These are phyloP conservation scores for Drosophila fungiperda DNA, from an alignment of 2,888 invertebrate species.

Conservation along the genomic window DNA sequence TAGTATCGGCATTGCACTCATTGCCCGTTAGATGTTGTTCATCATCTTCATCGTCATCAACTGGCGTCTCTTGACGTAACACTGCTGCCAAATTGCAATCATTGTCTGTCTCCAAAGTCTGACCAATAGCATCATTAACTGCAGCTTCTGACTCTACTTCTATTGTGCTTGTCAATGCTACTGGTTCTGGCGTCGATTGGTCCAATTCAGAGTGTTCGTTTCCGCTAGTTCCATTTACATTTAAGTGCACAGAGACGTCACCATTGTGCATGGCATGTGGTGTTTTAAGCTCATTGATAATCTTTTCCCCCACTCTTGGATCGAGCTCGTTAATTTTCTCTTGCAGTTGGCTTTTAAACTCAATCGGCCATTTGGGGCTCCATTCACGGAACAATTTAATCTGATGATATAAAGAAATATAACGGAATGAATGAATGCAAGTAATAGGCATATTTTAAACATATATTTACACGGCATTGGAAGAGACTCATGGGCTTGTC, in stretches of 20 bases:
- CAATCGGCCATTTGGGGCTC: constrained; percentile 91
- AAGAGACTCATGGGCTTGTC: constrained; percentile 93
- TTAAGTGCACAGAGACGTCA: constrained; percentile 60
- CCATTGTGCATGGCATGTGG: constrained; percentile 69
- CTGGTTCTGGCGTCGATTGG: constrained; percentile 33
- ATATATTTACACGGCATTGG: constrained; percentile 90
- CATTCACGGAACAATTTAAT: constrained; percentile 94
- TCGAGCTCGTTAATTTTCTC: constrained; percentile 90
- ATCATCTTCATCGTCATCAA: constrained; percentile 71
- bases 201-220: constrained; percentile 54
- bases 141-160: constrained; percentile 19
- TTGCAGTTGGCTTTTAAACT: constrained; percentile 90
- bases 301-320: constrained; percentile 89
- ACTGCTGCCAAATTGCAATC: constrained; percentile 74
- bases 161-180: constrained; percentile 33
- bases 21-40: constrained; percentile 30
- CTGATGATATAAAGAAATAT: constrained; percentile 83
- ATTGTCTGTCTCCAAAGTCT: constrained; percentile 57
- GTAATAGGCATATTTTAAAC: background rate
- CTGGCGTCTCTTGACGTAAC: constrained; percentile 78
- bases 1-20: constrained; percentile 59
- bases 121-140: constrained; percentile 36
- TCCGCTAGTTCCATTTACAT: constrained; percentile 70
- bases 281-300: constrained; percentile 86
- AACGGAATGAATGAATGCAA: constrained; percentile 6